Conservation (phyloP, 2,113 vertebrate species). For the Boulengeromyrus knoepffleri region DNA sequence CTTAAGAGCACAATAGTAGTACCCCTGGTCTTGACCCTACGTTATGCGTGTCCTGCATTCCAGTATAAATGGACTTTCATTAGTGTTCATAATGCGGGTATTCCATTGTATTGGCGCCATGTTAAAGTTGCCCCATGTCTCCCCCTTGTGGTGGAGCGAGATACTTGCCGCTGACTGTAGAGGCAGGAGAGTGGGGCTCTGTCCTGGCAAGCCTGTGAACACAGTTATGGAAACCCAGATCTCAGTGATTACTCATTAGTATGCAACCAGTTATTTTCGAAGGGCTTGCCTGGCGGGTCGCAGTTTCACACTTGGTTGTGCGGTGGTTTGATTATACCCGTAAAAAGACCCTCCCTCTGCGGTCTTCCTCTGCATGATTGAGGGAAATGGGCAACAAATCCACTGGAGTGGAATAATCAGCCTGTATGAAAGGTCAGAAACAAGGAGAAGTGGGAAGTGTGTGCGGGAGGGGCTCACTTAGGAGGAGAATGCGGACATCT, state of each 20-base stretch:
- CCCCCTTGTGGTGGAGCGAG: background rate
- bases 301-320: conserved; percentile 52
- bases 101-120: background rate
- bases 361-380: background rate
- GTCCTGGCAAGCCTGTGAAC: conserved; percentile 28
- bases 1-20: background rate
- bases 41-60: background rate
- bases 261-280: conserved; percentile 35
- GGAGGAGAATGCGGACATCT: background rate
- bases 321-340: conserved; percentile 24
- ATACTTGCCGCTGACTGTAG: background rate
- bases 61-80: background rate
- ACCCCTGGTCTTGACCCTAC: background rate
- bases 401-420: conserved; percentile 14
- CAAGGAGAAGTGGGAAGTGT: background rate
- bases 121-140: background rate
- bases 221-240: background rate
- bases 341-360: conserved; percentile 24
- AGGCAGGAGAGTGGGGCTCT: background rate
- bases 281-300: conserved; percentile 26
- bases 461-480: background rate
- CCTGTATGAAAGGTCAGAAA: conserved; percentile 25
- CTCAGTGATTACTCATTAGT: conserved; percentile 39
- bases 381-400: conserved; percentile 16
- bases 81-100: background rate